These are phyloP conservation scores for Aleiodes sp. DNA, from an alignment of 1,140 invertebrate genomes.

Conservation along the genomic window DNA sequence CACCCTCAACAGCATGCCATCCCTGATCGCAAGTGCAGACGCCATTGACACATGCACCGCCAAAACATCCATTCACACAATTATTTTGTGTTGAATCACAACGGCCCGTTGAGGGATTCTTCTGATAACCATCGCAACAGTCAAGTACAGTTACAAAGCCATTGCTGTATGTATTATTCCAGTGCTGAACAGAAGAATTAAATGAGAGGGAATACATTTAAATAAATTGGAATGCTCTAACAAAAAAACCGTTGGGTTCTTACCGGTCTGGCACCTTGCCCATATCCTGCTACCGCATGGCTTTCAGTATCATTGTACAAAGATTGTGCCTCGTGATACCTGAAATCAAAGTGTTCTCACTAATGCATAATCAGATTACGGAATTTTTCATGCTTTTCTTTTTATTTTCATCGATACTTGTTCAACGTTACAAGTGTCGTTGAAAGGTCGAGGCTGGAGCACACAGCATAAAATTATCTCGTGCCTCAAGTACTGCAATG, in stretches of 20 bases:
- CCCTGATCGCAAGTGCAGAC: constrained; percentile 54
- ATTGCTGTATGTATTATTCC: constrained; percentile 28
- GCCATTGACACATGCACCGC: constrained; percentile 54
- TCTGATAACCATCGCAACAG: constrained; percentile 58
- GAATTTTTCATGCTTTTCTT: not conserved
- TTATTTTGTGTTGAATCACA: constrained; percentile 50
- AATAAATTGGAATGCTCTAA: not conserved
- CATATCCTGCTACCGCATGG: not conserved
- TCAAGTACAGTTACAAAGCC: constrained; percentile 56
- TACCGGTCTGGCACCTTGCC: constrained; percentile 14
- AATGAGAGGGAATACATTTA: not conserved
- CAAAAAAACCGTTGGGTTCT: not conserved
- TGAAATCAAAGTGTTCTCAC: not conserved
- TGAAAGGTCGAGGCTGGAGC: not conserved
- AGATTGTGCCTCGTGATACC: constrained; percentile 17
- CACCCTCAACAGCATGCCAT: constrained; percentile 48
- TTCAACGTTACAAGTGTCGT: not conserved
- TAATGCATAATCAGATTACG: not conserved
- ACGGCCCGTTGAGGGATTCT: constrained; percentile 43
- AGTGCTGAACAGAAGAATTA: not conserved
- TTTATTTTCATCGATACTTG: not conserved
- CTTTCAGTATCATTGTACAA: constrained; percentile 10
- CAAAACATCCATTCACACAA: constrained; percentile 60
- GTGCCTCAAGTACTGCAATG: not conserved
- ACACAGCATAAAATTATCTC: not conserved